A percentile compares a stretch with the other conserved stretches of the same genome.
Evolutionary conservation across 2,113 vertebrate species (phyloP).

Genomic region (Mohoua ochrocephala): DNA sequence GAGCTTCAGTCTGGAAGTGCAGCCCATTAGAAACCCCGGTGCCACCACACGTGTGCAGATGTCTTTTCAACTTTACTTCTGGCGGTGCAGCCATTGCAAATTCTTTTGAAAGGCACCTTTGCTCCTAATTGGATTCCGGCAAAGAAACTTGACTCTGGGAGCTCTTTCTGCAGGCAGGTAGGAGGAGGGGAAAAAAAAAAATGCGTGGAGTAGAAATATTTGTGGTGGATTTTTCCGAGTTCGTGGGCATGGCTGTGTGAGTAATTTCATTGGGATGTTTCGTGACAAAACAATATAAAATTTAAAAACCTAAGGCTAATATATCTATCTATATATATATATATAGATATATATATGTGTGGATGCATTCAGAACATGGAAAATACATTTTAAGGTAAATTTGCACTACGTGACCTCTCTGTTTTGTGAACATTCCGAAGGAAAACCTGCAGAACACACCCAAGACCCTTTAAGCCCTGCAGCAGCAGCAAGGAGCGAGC

Average conservation of each 20-base stretch:
- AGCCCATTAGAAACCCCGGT: not conserved
- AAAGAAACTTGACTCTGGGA: not conserved
- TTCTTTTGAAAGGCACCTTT: slow-evolving; percentile 45
- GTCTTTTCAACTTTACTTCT: not conserved
- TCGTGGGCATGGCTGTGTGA: not conserved
- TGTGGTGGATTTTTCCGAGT: not conserved
- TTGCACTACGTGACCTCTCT: not conserved
- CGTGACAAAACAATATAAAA: not conserved
- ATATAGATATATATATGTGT: no score
- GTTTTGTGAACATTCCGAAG: not conserved
- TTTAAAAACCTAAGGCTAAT: not conserved
- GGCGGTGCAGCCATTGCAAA: not conserved
- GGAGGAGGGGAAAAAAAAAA: not conserved
- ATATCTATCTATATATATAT: no score
- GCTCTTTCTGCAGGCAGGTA: not conserved
- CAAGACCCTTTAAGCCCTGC: not conserved
- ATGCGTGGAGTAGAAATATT: not conserved
- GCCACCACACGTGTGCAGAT: not conserved
- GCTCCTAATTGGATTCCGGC: slow-evolving; percentile 17
- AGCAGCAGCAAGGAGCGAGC: not conserved
- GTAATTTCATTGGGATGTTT: not conserved
- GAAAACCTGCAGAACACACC: not conserved
- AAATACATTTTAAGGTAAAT: not conserved
- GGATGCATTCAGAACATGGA: accelerated
- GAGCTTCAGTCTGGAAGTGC: not conserved